These are phyloP conservation scores for Belonocnema kinseyi DNA, from an alignment of 1,140 invertebrate species.

Conservation along the genomic window DNA sequence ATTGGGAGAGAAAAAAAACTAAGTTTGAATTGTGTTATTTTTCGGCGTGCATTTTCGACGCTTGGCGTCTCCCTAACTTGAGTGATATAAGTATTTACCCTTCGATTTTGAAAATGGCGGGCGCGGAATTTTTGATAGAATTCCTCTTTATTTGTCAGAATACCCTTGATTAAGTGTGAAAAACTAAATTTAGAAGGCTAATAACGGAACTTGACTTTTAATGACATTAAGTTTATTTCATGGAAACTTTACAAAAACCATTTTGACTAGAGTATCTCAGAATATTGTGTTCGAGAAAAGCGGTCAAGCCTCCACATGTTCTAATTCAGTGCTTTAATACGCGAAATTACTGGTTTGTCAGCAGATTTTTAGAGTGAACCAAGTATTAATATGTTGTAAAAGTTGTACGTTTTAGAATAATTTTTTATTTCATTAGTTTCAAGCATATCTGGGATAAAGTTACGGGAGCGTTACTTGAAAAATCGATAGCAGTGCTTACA, in stretches of 20 bases:
- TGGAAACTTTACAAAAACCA: background rate
- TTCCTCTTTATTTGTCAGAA: background rate
- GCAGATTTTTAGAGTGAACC: background rate
- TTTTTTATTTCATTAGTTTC: background rate
- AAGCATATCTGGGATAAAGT: background rate
- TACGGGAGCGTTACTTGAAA: background rate
- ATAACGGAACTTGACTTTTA: background rate
- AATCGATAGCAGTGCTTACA: slow-evolving; percentile 10
- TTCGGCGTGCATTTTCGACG: slow-evolving; percentile 10
- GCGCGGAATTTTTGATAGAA: slow-evolving; percentile 43
- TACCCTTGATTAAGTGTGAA: background rate
- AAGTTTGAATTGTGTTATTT: background rate
- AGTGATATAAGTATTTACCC: slow-evolving; percentile 47
- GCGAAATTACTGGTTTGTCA: background rate
- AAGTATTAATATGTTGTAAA: too few species aligned
- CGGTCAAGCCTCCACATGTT: background rate
- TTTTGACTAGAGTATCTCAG: background rate
- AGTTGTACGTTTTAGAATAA: too few species aligned
- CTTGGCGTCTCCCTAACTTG: slow-evolving; percentile 22
- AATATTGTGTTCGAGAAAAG: background rate
- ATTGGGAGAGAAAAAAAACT: background rate
- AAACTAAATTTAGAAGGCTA: too few species aligned
- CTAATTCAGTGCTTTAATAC: background rate
- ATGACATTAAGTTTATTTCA: background rate
- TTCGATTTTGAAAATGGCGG: slow-evolving; percentile 56